These are phyloP conservation scores for Blomia tropicalis DNA, from an alignment of 2,888 invertebrate genomes.

Conservation along the genomic window DNA sequence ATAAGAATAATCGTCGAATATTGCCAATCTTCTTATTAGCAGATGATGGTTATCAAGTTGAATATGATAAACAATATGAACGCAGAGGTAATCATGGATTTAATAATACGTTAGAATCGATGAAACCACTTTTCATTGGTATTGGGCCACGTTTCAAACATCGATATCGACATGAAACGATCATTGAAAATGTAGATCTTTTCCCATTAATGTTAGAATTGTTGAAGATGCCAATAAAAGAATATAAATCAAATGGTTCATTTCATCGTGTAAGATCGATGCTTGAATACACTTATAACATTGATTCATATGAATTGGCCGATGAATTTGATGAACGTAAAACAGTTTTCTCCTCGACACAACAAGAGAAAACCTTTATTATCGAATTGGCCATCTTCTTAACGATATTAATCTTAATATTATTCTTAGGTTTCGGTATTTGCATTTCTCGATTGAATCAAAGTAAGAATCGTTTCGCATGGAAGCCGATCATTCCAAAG, in stretches of 20 bases:
- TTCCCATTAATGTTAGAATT: conserved; percentile 48
- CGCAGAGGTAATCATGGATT: conserved; percentile 36
- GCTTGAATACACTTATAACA: too few species aligned
- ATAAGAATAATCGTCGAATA: conserved; percentile 33
- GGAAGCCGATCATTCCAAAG: too few species aligned
- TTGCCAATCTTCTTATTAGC: conserved; percentile 33
- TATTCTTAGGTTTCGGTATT: too few species aligned
- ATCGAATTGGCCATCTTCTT: too few species aligned
- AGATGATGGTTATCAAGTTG: conserved; percentile 31
- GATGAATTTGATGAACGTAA: too few species aligned
- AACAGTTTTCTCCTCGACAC: too few species aligned
- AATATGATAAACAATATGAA: not conserved
- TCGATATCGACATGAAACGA: conserved; percentile 33
- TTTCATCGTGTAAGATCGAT: conserved; percentile 37
- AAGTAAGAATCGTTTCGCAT: too few species aligned
- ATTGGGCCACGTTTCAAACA: conserved; percentile 48
- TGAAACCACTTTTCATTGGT: conserved; percentile 56
- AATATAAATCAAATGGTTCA: conserved; percentile 40
- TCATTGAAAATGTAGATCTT: conserved; percentile 49
- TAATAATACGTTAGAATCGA: conserved; percentile 40
- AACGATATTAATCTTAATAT: too few species aligned
- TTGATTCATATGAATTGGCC: too few species aligned
- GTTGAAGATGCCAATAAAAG: conserved; percentile 37
- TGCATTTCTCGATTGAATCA: too few species aligned
- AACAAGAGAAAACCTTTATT: too few species aligned